Evolutionary conservation across 2,113 vertebrate genomes (phyloP).

Genomic region (Thamnophis sirtalis): DNA sequence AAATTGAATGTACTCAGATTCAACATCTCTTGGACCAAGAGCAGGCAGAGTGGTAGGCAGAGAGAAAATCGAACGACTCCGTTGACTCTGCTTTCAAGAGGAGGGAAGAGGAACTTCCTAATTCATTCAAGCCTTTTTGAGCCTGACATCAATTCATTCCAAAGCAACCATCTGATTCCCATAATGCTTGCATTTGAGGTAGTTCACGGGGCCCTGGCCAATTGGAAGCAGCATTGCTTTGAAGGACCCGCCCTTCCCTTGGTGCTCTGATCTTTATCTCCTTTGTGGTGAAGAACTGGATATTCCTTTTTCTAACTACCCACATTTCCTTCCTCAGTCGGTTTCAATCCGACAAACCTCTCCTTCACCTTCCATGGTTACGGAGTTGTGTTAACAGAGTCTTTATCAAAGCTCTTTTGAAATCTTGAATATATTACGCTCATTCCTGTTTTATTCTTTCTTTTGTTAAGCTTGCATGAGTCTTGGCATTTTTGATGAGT

Average conservation of each 20-base stretch:
- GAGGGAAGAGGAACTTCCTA: constrained; percentile 23
- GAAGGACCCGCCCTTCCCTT: background rate
- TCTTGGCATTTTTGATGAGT: constrained; percentile 12
- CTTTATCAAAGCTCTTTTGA: constrained; percentile 56
- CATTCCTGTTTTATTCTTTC: constrained; percentile 42
- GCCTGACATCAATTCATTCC: constrained; percentile 13
- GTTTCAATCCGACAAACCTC: constrained; percentile 48
- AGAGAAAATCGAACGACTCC: background rate
- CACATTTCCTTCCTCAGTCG: constrained; percentile 21
- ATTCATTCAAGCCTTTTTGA: constrained; percentile 34
- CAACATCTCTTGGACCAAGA: background rate
- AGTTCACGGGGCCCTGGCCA: background rate
- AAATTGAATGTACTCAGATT: background rate
- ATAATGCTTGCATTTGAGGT: constrained; percentile 23
- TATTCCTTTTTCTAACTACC: constrained; percentile 28
- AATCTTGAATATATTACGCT: constrained; percentile 54
- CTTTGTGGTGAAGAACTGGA: constrained; percentile 31
- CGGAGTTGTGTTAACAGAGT: constrained; percentile 35
- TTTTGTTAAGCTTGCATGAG: constrained; percentile 45
- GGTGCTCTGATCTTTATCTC: constrained; percentile 20
- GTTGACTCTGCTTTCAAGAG: constrained; percentile 5
- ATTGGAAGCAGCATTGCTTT: constrained; percentile 12
- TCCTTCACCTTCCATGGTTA: constrained; percentile 53
- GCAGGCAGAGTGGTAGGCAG: background rate
- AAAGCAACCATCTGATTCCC: constrained; percentile 33